A percentile compares a stretch with the other conserved stretches of the same genome.
phyloP scores from a whole-genome alignment of 1,140 invertebrate species.

The Catajapyx aquilonaris region DNA sequence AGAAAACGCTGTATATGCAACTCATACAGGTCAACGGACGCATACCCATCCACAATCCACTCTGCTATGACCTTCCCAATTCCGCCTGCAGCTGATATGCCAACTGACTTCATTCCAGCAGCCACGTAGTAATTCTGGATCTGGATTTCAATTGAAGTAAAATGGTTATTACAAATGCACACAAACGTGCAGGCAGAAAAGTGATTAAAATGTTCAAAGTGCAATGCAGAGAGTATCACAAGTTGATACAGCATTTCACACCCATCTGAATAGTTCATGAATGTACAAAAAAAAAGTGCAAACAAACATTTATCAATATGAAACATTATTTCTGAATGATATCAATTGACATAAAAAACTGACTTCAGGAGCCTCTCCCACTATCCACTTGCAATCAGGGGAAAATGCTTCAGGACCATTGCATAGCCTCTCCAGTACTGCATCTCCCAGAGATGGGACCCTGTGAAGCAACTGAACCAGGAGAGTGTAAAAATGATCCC shows the following conservation, averaged over 20 bases:
- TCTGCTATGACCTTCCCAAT: constrained; percentile 79
- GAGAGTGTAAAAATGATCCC: constrained; percentile 87
- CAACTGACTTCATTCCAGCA: constrained; percentile 86
- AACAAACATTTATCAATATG: too few species aligned
- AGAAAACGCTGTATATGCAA: constrained; percentile 84
- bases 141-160: too few species aligned
- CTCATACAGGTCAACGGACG: constrained; percentile 69
- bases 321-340: too few species aligned
- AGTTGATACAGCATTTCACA: too few species aligned
- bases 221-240: too few species aligned
- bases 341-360: too few species aligned
- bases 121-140: constrained; percentile 88
- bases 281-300: too few species aligned
- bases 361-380: constrained; percentile 82
- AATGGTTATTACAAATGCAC: too few species aligned
- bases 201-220: too few species aligned
- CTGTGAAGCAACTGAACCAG: constrained; percentile 65
- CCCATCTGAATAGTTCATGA: too few species aligned
- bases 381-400: constrained; percentile 73
- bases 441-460: constrained; percentile 50
- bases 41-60: constrained; percentile 62
- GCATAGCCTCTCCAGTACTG: constrained; percentile 50
- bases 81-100: constrained; percentile 78
- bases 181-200: too few species aligned
- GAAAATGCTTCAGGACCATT: constrained; percentile 88